Conservation (phyloP, 2,113 vertebrate genomes). For the Erythrocercus mccallii region DNA sequence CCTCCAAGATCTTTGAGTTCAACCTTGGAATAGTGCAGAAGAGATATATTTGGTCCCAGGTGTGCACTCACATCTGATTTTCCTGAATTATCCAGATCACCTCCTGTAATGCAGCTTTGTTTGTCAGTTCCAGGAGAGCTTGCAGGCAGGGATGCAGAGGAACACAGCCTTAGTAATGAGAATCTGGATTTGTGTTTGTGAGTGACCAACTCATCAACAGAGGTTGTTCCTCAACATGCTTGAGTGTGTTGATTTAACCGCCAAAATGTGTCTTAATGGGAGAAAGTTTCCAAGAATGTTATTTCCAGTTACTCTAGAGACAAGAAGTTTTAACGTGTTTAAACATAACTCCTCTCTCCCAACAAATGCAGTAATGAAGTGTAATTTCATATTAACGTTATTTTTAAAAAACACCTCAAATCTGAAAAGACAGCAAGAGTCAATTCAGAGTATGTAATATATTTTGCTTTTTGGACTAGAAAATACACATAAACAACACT, state of each 20-base stretch:
- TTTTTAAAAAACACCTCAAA: accelerated
- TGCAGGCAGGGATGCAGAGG: background rate
- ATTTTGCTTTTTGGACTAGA: background rate
- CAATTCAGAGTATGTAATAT: background rate
- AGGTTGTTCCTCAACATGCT: background rate
- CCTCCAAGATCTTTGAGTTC: background rate
- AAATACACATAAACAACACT: background rate
- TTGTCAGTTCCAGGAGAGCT: background rate
- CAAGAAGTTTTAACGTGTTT: background rate
- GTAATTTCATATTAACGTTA: background rate
- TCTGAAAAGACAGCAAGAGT: background rate
- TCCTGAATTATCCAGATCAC: background rate
- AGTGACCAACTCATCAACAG: background rate
- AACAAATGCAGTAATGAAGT: background rate
- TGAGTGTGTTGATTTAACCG: accelerated
- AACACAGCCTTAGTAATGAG: background rate
- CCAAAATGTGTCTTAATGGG: background rate
- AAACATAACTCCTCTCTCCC: background rate
- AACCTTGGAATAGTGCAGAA: background rate
- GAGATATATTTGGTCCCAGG: background rate
- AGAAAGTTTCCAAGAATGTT: background rate
- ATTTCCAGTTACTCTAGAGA: background rate
- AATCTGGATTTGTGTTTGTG: background rate
- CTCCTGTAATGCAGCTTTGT: background rate
- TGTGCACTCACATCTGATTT: background rate